phyloP scores from a whole-genome alignment of 2,888 invertebrate species.

The Tupiocoris notatus region DNA sequence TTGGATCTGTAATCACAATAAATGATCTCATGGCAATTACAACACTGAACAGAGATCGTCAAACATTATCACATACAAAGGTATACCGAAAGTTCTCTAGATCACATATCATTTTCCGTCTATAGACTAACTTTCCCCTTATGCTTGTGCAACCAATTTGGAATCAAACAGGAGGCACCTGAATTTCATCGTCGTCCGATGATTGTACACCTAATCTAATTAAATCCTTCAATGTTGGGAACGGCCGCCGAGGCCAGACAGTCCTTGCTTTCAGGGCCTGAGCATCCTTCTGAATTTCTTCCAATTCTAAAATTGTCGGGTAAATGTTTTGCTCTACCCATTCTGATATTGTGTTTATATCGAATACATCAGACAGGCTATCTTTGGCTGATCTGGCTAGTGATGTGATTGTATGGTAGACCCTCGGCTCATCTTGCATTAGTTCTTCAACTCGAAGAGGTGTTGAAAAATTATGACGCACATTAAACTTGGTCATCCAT shows the following conservation, averaged over 20 bases:
- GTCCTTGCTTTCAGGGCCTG: constrained; percentile 58
- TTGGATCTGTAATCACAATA: not conserved
- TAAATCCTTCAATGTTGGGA: constrained; percentile 58
- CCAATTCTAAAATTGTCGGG: constrained; percentile 58
- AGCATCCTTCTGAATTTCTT: constrained; percentile 60
- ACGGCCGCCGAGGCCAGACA: constrained; percentile 63
- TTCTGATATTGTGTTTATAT: constrained; percentile 62
- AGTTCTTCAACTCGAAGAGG: constrained; percentile 65
- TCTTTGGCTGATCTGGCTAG: constrained; percentile 60
- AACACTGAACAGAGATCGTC: constrained; percentile 26
- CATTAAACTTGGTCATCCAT: constrained; percentile 71
- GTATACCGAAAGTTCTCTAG: not conserved
- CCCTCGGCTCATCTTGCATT: constrained; percentile 59
- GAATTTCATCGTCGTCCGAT: constrained; percentile 31
- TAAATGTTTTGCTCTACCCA: constrained; percentile 68
- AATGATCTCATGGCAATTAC: constrained; percentile 26
- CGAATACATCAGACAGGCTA: constrained; percentile 61
- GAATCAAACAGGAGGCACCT: constrained; percentile 30
- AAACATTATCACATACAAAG: constrained; percentile 30
- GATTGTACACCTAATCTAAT: constrained; percentile 55
- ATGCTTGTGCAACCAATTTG: not conserved
- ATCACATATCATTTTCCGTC: not conserved
- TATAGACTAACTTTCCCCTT: too few relatives aligned
- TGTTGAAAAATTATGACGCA: constrained; percentile 67
- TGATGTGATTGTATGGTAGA: constrained; percentile 61